A percentile compares a stretch with the other conserved stretches of the same genome.
Evolutionary conservation across 2,888 invertebrate genomes (phyloP).

Genomic region (Cyaniris semiargus): DNA sequence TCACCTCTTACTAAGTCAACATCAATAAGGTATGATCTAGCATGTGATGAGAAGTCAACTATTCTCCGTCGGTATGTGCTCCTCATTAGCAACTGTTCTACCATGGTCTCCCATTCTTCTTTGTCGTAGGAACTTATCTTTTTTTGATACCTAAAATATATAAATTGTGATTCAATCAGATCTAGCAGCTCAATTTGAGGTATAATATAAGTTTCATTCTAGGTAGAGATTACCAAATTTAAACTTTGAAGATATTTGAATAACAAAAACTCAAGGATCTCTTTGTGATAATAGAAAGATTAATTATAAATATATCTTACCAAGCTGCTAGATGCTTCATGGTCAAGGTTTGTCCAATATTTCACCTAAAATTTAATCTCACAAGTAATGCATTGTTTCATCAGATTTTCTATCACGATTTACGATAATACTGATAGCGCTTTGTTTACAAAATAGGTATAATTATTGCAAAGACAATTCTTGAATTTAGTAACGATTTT

Average conservation of each 20-base stretch:
- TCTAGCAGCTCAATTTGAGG: no score
- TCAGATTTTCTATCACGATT: constrained; percentile 9
- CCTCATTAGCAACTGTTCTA: constrained; percentile 86
- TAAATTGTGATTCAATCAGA: not conserved
- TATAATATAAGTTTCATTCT: no score
- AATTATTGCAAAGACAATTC: not conserved
- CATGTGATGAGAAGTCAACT: constrained; percentile 90
- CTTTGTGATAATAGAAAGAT: not conserved
- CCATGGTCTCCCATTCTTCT: constrained; percentile 97
- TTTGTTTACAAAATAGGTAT: constrained; percentile 28
- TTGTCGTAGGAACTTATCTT: constrained; percentile 98
- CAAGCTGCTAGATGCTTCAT: constrained; percentile 77
- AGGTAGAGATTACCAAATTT: not conserved
- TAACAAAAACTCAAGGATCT: not conserved
- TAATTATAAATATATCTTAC: constrained; percentile 51
- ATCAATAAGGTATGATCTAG: constrained; percentile 96
- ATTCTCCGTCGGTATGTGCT: constrained; percentile 83
- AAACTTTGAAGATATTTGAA: not conserved
- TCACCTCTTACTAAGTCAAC: constrained; percentile 96
- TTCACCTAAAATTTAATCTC: constrained; percentile 22
- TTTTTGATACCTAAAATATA: constrained; percentile 89
- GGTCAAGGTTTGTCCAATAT: constrained; percentile 40
- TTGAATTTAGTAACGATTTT: not conserved
- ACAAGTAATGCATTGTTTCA: constrained; percentile 5
- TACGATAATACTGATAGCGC: not conserved